phyloP scores from a whole-genome alignment of 2,797 vertebrate genomes.

The Helarctos malayanus region DNA sequence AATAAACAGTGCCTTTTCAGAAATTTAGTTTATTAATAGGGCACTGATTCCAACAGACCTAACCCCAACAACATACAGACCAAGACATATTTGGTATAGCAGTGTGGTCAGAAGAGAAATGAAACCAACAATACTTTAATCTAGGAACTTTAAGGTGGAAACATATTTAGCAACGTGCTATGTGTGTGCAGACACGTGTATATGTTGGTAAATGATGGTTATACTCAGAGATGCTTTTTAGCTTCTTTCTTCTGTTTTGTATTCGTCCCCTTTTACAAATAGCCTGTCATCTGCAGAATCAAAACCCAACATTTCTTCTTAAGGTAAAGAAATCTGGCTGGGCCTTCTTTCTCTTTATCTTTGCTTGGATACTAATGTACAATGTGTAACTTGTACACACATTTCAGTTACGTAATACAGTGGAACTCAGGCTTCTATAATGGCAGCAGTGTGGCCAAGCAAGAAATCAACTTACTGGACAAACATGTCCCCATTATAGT shows the following conservation, averaged over 20 bases:
- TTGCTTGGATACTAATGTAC: not conserved
- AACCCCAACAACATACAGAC: not conserved
- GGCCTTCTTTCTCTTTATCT: not conserved
- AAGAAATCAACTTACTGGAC: not conserved
- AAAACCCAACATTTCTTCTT: not conserved
- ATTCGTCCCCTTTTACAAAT: not conserved
- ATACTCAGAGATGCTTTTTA: not conserved
- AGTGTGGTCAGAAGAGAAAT: not conserved
- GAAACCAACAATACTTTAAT: not conserved
- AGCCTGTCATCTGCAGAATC: not conserved
- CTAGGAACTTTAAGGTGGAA: not conserved
- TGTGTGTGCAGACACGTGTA: fast-evolving
- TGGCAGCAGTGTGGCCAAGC: not conserved
- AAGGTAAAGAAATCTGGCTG: not conserved
- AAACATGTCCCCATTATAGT: no score
- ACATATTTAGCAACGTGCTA: not conserved
- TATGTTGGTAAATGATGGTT: not conserved
- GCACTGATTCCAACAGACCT: not conserved
- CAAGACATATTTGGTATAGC: not conserved
- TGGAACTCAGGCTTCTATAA: not conserved
- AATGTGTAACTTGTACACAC: not conserved
- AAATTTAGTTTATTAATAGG: not conserved
- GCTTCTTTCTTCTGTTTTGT: not conserved
- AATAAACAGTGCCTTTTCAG: not conserved
- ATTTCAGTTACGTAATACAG: not conserved